A percentile compares a stretch with the other conserved stretches of the same genome.
These are phyloP conservation scores for Cisticola juncidis DNA, from an alignment of 2,113 vertebrate species.

Conservation along the genomic window DNA sequence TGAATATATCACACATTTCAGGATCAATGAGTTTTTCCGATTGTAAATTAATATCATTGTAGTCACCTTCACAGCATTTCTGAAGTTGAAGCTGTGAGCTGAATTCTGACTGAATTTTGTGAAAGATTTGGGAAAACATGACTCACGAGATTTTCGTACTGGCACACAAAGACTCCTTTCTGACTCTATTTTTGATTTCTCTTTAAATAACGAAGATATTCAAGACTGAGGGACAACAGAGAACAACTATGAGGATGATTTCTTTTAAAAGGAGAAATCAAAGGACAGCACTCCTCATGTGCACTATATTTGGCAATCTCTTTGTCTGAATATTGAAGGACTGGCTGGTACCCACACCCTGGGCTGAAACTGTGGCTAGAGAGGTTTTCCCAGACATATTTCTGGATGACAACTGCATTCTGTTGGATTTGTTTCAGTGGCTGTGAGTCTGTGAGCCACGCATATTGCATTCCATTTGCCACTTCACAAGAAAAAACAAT, in stretches of 20 bases:
- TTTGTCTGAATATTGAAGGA: slow-evolving; percentile 41
- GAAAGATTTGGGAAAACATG: slow-evolving; percentile 29
- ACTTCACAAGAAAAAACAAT: slow-evolving; percentile 30
- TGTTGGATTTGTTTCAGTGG: slow-evolving; percentile 42
- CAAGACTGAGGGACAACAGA: neutral
- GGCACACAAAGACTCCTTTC: slow-evolving; percentile 50
- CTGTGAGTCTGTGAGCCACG: slow-evolving; percentile 23
- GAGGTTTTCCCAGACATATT: slow-evolving; percentile 48
- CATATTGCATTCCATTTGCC: slow-evolving; percentile 33
- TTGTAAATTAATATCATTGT: slow-evolving; percentile 1
- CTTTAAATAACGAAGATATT: slow-evolving; percentile 32
- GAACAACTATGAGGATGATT: slow-evolving; percentile 21
- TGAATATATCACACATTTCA: neutral
- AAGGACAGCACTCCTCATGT: slow-evolving; percentile 17
- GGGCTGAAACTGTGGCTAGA: slow-evolving; percentile 19
- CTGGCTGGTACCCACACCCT: neutral
- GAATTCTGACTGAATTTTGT: slow-evolving; percentile 19
- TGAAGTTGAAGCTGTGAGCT: slow-evolving; percentile 18
- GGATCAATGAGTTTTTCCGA: slow-evolving; percentile 11
- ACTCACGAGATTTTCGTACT: slow-evolving; percentile 25
- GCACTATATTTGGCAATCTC: slow-evolving; percentile 2
- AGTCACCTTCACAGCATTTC: slow-evolving; percentile 27
- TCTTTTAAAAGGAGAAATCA: slow-evolving; percentile 42
- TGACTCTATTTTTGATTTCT: slow-evolving; percentile 25
- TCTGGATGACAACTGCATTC: slow-evolving; percentile 49